Evolutionary conservation across 2,113 vertebrate species (phyloP).

Genomic region (Rostratula benghalensis): DNA sequence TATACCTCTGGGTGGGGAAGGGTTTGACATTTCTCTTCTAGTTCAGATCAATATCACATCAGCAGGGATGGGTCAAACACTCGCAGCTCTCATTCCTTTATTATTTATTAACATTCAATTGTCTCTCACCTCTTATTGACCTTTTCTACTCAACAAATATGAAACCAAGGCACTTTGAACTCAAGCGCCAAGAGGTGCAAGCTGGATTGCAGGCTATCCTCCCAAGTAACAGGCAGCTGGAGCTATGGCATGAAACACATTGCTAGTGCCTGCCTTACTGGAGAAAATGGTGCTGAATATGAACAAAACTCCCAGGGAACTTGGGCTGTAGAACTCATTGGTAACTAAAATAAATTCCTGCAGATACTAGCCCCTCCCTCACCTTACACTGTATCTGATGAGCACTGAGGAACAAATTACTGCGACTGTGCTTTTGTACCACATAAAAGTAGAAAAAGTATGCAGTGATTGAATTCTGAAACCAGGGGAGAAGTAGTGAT

Average conservation of each 20-base stretch:
- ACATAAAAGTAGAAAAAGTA: background rate
- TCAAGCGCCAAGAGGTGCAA: background rate
- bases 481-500: background rate
- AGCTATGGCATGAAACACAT: background rate
- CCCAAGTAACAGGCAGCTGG: background rate
- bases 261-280: fast-evolving
- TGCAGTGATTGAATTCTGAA: background rate
- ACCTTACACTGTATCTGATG: background rate
- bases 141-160: background rate
- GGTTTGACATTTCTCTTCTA: slow-evolving; percentile 10
- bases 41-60: slow-evolving; percentile 32
- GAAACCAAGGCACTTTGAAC: slow-evolving; percentile 4
- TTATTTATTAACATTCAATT: slow-evolving; percentile 41
- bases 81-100: slow-evolving; percentile 1
- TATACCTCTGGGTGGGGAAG: background rate
- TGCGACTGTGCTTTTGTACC: background rate
- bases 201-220: background rate
- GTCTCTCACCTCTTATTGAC: slow-evolving; percentile 10
- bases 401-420: background rate
- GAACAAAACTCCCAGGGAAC: background rate
- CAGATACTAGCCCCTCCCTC: background rate
- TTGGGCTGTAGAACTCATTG: background rate
- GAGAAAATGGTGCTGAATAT: background rate
- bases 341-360: background rate
- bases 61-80: slow-evolving; percentile 36